Conservation (phyloP, 2,113 vertebrate species). For the Oryctolagus cuniculus region DNA sequence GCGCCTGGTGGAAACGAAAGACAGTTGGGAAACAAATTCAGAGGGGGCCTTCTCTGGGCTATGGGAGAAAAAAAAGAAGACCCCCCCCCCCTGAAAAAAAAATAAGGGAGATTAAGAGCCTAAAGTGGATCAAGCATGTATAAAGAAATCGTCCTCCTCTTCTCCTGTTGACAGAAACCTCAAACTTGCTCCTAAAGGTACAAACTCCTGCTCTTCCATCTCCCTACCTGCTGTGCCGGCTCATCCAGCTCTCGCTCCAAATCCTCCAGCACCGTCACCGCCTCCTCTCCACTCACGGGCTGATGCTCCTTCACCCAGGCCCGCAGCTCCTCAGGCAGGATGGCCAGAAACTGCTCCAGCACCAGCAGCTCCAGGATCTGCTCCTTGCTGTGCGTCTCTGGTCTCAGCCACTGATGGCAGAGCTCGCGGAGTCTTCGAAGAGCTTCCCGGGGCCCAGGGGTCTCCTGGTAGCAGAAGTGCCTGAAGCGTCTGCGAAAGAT, state of each 20-base stretch:
- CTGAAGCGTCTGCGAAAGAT: conserved; percentile 62
- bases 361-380: conserved; percentile 73
- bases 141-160: not conserved
- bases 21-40: not conserved
- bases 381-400: conserved; percentile 56
- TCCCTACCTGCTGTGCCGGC: conserved; percentile 47
- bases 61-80: not conserved
- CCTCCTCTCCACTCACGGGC: conserved; percentile 59
- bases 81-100: not conserved
- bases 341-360: conserved; percentile 71
- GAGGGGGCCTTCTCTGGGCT: not conserved
- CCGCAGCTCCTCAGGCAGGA: conserved; percentile 59
- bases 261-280: conserved; percentile 47
- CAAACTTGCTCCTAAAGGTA: not conserved
- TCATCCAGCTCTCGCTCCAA: conserved; percentile 71
- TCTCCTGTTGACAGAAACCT: not conserved
- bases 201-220: not conserved
- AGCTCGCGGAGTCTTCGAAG: conserved; percentile 46
- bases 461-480: conserved; percentile 70
- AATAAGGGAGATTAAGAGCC: not conserved
- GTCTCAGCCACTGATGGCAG: conserved; percentile 60
- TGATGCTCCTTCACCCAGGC: conserved; percentile 24
- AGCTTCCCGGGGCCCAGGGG: conserved; percentile 66
- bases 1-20: conserved; percentile 37
- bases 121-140: not conserved